A percentile compares a stretch with the other conserved stretches of the same genome.
Conservation (phyloP, 2,888 invertebrate species). For the Lacanobia oleracea region DNA sequence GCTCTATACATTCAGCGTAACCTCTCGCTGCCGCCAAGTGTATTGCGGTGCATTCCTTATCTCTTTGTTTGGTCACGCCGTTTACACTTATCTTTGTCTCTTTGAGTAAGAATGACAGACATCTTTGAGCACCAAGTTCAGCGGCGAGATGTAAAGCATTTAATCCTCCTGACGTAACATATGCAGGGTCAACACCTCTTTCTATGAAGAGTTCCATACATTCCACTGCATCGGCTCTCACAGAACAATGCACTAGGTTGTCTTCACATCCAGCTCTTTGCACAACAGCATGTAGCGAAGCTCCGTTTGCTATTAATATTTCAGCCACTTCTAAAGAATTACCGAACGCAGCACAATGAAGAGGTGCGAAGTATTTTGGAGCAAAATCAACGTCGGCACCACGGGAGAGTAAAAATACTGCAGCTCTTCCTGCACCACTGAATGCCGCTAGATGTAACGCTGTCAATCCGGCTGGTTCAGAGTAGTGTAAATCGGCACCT, state of each 20-base stretch:
- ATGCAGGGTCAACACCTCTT: conserved; percentile 94
- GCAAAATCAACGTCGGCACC: conserved; percentile 93
- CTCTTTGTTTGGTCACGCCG: conserved; percentile 92
- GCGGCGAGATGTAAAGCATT: conserved; percentile 95
- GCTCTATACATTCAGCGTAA: conserved; percentile 94
- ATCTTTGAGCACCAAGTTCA: conserved; percentile 94
- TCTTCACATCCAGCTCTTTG: conserved; percentile 93
- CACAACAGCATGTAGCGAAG: conserved; percentile 93
- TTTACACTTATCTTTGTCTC: conserved; percentile 94
- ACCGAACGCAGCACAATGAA: conserved; percentile 97
- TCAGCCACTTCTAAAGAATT: conserved; percentile 95
- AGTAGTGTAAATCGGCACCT: conserved; percentile 93
- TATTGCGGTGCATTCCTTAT: conserved; percentile 94
- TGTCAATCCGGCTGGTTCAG: conserved; percentile 93
- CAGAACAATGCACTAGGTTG: conserved; percentile 95
- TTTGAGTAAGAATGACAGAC: conserved; percentile 93
- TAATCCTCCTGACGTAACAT: conserved; percentile 93
- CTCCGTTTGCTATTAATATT: conserved; percentile 93
- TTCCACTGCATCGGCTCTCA: conserved; percentile 94
- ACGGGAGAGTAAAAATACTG: conserved; percentile 92
- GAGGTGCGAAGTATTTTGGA: conserved; percentile 94
- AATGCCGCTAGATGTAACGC: conserved; percentile 95
- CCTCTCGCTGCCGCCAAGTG: conserved; percentile 97
- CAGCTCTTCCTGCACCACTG: conserved; percentile 93
- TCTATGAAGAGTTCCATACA: conserved; percentile 94